Conservation (phyloP, 2,888 invertebrate species). For the Bruchidius siliquastri region DNA sequence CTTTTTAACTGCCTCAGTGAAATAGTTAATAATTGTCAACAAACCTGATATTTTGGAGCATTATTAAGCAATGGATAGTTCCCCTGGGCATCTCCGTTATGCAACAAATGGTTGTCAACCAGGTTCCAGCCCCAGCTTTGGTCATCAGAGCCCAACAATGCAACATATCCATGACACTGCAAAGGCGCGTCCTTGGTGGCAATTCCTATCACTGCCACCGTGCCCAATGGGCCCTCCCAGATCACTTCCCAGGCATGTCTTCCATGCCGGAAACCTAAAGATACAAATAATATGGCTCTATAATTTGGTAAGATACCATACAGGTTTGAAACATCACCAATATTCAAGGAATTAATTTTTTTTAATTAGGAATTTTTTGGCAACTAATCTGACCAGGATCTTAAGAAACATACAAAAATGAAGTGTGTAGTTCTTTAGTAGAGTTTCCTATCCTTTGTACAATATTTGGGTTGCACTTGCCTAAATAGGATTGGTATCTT, state of each 20-base stretch:
- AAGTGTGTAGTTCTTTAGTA: too few species aligned
- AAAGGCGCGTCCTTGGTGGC: conserved; percentile 91
- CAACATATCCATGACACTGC: conserved; percentile 93
- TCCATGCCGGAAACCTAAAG: conserved; percentile 67
- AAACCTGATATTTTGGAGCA: conserved; percentile 94
- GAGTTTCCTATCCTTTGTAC: too few species aligned
- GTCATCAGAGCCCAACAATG: conserved; percentile 90
- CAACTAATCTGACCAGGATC: too few species aligned
- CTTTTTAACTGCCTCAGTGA: not conserved
- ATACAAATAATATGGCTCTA: too few species aligned
- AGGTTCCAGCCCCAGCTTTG: conserved; percentile 99
- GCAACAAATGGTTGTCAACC: conserved; percentile 93
- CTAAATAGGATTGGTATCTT: too few species aligned
- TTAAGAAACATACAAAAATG: too few species aligned
- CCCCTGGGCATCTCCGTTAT: conserved; percentile 93
- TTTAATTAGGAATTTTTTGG: too few species aligned
- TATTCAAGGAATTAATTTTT: too few species aligned
- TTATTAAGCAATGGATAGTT: conserved; percentile 92
- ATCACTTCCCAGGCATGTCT: conserved; percentile 97
- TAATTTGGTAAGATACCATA: too few species aligned
- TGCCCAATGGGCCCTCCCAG: conserved; percentile 97
- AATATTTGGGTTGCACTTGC: too few species aligned
- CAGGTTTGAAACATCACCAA: too few species aligned
- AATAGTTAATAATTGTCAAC: not conserved
- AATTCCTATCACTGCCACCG: conserved; percentile 95